Percentiles rank a stretch among this genome's conserved stretches.
phyloP scores from a whole-genome alignment of 2,113 vertebrate genomes.

The Alethe diademata region DNA sequence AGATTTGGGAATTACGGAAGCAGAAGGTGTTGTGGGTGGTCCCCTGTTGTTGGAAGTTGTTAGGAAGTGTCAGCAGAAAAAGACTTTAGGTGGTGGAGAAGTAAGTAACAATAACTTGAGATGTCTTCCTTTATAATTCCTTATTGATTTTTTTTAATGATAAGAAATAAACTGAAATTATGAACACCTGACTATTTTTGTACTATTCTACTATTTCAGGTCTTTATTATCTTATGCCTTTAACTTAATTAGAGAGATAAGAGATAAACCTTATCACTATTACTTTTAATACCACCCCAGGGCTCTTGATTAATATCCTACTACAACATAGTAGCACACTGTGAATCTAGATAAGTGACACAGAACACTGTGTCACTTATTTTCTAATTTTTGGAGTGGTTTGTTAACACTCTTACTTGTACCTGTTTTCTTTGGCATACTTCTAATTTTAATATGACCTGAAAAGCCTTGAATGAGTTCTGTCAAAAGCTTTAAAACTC shows the following conservation, averaged over 20 bases:
- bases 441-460: neutral
- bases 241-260: neutral
- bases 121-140: neutral
- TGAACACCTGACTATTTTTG: neutral
- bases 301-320: neutral
- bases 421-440: neutral
- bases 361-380: neutral
- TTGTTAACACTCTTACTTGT: neutral
- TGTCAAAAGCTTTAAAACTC: neutral
- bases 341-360: neutral
- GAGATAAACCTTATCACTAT: neutral
- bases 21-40: slow-evolving; percentile 74
- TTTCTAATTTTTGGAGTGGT: neutral
- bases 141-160: neutral
- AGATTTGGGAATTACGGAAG: slow-evolving; percentile 83
- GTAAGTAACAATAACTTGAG: slow-evolving; percentile 60
- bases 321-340: neutral
- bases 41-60: slow-evolving; percentile 88
- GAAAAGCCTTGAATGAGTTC: neutral
- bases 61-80: slow-evolving; percentile 76
- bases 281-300: neutral
- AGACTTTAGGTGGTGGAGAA: slow-evolving; percentile 46
- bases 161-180: neutral
- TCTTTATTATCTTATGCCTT: neutral
- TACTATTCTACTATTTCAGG: neutral